Conservation (phyloP, 2,888 invertebrate species). For the Agrochola lota region DNA sequence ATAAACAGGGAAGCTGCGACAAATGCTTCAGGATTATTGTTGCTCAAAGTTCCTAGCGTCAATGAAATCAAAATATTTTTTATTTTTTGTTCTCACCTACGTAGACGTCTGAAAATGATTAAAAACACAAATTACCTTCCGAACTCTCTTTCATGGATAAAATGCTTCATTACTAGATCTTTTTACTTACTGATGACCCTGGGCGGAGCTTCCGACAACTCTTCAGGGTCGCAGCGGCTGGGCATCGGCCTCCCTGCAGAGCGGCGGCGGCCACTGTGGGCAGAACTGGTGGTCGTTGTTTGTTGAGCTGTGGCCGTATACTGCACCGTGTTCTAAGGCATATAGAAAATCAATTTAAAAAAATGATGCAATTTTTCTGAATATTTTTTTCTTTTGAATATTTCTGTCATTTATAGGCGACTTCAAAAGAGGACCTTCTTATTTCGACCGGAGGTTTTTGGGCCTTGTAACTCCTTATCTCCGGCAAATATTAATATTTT, state of each 20-base stretch:
- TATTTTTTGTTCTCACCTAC: constrained; percentile 20
- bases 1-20: not conserved
- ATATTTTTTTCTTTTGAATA: not conserved
- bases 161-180: not conserved
- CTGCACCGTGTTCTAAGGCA: constrained; percentile 79
- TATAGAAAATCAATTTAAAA: too few species aligned
- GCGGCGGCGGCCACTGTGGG: constrained; percentile 87
- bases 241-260: constrained; percentile 82
- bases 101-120: constrained; percentile 17
- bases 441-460: not conserved
- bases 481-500: constrained; percentile 8
- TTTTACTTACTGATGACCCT: constrained; percentile 79
- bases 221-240: constrained; percentile 84
- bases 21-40: too few species aligned
- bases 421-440: not conserved
- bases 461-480: not conserved
- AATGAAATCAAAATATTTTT: not conserved
- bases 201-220: constrained; percentile 84
- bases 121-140: constrained; percentile 38
- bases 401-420: not conserved
- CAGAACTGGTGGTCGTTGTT: constrained; percentile 89
- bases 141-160: not conserved
- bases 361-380: too few species aligned
- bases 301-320: constrained; percentile 85
- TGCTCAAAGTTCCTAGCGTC: too few species aligned